Base-by-base conservation (phyloP, 1,140 invertebrate genomes). In the Magallana gigas region DNA sequence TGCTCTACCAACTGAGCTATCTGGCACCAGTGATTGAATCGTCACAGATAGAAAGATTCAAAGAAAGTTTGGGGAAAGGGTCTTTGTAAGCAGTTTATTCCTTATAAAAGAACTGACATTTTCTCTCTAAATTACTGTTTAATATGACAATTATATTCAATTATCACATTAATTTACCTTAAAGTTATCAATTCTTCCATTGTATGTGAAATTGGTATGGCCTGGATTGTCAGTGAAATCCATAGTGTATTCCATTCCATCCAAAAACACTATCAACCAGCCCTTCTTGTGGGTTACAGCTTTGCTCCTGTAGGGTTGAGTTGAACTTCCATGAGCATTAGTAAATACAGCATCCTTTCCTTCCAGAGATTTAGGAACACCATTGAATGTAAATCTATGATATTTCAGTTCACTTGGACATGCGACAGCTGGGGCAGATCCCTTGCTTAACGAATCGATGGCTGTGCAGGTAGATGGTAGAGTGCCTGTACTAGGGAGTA, bases 301-400 rank as follows among this genome's bases (percentile, higher is more conserved):
- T 64, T 93, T 93, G 23, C 86, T 85, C 14, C 76, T 80, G 87
- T 83, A 93, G 18, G 88, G 90, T 11, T 57, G 81, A 29, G 18
- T 81, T 9, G 76, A 87, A 14, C 85, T 89, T 0, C 93, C 93
- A 80, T 92, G 85, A 56, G 83, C 36, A 48, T 92, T 92, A 4
- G 85, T 90, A 56, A 93, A 89, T 1, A 91, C 16, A 5, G 90
- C 88, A 56, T 92, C 71, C 83, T 94, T 93, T 8, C 81, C 90
- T 36, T 90, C 62, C 56, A 94, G 58, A 1, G 91, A 91, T 5
- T 14, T 18, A 8, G 93, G 93, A n/a, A 90, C 86, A 36, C 92
- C 88, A 64, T 93, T 93, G 85, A 94, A 93, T 29, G 93, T 88
- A 84, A 94, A 93, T 84, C 93, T 86, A 76, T 91, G 90, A 83